phyloP scores from a whole-genome alignment of 2,113 vertebrate species.

The Jacana jacana region DNA sequence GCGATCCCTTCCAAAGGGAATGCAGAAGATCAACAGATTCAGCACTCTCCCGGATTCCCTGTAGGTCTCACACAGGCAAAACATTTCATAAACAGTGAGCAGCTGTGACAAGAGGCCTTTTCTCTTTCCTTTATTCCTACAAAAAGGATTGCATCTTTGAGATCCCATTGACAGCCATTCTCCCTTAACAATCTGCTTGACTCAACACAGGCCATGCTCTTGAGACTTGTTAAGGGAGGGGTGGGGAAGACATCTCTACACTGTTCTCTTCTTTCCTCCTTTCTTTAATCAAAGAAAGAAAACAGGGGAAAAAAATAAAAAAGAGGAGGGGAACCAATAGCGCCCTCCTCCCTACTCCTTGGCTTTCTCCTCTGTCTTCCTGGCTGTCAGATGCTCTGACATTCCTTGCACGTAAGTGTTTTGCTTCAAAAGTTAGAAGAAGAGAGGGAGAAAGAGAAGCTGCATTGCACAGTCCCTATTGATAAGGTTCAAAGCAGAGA shows the following conservation, averaged over 20 bases:
- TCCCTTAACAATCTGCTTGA: constrained; percentile 53
- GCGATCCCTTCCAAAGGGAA: background rate
- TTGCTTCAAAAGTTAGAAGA: constrained; percentile 70
- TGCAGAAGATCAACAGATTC: constrained; percentile 12
- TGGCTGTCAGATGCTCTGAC: constrained; percentile 41
- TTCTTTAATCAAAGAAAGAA: constrained; percentile 62
- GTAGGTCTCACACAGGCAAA: constrained; percentile 21
- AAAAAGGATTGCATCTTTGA: constrained; percentile 23
- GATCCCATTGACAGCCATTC: constrained; percentile 42
- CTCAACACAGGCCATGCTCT: constrained; percentile 51
- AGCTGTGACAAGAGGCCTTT: constrained; percentile 32
- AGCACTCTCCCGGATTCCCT: background rate
- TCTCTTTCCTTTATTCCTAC: constrained; percentile 3
- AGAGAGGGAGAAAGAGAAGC: constrained; percentile 47
- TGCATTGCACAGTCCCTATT: constrained; percentile 64
- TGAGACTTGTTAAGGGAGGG: constrained; percentile 57
- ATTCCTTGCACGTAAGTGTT: constrained; percentile 70
- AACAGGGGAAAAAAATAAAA: background rate
- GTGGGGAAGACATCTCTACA: constrained; percentile 1
- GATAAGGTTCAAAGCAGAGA: constrained; percentile 74
- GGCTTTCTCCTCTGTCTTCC: constrained; percentile 38
- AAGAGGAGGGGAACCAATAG: background rate
- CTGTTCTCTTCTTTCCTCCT: constrained; percentile 9
- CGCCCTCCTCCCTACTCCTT: constrained; percentile 20
- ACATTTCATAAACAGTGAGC: constrained; percentile 16